phyloP scores from a whole-genome alignment of 2,888 invertebrate genomes.

The Macrophya alboannulata region DNA sequence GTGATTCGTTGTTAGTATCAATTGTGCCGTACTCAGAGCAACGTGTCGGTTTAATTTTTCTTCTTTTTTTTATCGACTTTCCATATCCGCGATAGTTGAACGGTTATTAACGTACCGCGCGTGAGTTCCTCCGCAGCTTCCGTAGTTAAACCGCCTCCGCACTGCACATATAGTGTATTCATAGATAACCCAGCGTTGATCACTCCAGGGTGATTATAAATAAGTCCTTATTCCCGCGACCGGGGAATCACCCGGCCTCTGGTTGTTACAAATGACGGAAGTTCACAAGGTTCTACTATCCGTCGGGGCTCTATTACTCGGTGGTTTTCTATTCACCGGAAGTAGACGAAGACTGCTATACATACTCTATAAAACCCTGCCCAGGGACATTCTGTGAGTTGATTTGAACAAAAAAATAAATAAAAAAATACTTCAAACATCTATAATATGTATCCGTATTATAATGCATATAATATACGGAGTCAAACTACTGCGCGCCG shows the following conservation, averaged over 20 bases:
- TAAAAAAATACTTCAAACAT: not conserved
- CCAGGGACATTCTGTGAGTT: slow-evolving; percentile 86
- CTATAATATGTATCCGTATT: not conserved
- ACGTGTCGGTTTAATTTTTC: not conserved
- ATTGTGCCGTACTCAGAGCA: slow-evolving; percentile 5
- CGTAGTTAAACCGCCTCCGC: too few species aligned
- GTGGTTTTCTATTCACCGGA: slow-evolving; percentile 82
- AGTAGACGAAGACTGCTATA: slow-evolving; percentile 83
- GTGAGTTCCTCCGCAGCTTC: not conserved
- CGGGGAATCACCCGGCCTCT: not conserved
- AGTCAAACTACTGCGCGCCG: not conserved
- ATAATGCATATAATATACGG: not conserved
- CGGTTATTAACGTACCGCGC: not conserved
- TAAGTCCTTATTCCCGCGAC: not conserved
- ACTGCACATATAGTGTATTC: not conserved
- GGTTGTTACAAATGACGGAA: slow-evolving; percentile 79
- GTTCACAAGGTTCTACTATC: slow-evolving; percentile 85
- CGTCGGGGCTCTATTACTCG: slow-evolving; percentile 87
- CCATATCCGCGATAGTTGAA: not conserved
- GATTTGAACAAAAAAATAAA: not conserved
- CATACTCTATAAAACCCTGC: slow-evolving; percentile 85
- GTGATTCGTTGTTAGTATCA: slow-evolving; percentile 52
- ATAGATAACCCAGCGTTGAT: not conserved
- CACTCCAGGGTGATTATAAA: slow-evolving; percentile 8
- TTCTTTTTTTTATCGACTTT: not conserved